phyloP scores from a whole-genome alignment of 2,797 vertebrate species.

The Syndactyla subalaris region DNA sequence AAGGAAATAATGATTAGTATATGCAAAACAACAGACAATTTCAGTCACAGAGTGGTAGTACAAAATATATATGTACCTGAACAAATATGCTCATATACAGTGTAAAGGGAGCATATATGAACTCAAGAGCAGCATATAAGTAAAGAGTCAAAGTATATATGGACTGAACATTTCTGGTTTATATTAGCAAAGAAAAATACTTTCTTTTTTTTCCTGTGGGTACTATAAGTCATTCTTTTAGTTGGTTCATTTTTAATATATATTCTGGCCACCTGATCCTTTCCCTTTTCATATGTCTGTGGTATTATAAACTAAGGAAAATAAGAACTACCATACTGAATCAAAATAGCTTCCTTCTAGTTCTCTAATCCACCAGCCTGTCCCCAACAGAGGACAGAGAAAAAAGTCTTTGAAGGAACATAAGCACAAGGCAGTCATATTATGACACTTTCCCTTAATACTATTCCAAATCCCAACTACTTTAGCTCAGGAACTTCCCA shows the following conservation, averaged over 20 bases:
- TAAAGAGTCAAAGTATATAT: background rate
- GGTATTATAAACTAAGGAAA: background rate
- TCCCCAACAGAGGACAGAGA: background rate
- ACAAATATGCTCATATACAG: background rate
- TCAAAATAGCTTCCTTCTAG: background rate
- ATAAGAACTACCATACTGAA: background rate
- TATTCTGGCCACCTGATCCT: background rate
- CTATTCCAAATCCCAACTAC: background rate
- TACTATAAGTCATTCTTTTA: background rate
- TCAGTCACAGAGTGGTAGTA: background rate
- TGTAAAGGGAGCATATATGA: background rate
- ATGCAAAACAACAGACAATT: background rate
- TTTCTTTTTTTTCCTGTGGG: background rate
- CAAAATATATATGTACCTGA: background rate
- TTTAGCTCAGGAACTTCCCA: background rate
- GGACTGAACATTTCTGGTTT: background rate
- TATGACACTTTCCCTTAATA: background rate
- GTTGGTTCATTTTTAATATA: background rate
- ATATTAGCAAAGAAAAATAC: background rate
- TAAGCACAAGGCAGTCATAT: background rate
- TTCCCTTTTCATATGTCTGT: background rate
- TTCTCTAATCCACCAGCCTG: background rate
- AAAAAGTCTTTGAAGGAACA: background rate
- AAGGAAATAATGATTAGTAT: background rate
- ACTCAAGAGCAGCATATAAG: background rate